Conservation (phyloP, 2,888 invertebrate species). For the Biston stratarius region DNA sequence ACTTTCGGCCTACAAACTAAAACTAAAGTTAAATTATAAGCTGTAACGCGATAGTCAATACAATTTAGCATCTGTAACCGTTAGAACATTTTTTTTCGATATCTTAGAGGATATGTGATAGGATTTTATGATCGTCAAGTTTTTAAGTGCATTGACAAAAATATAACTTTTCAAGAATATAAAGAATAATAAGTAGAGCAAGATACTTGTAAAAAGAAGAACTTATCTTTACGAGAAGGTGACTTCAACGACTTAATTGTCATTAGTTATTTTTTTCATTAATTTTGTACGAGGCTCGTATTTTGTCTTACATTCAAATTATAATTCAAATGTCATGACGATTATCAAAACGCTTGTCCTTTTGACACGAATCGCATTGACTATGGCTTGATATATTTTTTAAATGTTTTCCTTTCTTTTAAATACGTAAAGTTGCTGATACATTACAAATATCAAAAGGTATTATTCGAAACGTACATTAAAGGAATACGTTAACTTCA, state of each 20-base stretch:
- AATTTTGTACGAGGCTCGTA: neutral
- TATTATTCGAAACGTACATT: too few species aligned
- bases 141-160: neutral
- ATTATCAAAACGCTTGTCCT: constrained; percentile 10
- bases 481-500: neutral
- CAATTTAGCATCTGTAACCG: constrained; percentile 14
- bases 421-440: neutral
- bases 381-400: constrained; percentile 59
- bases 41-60: constrained; percentile 49
- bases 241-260: too few species aligned
- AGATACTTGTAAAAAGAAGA: too few species aligned
- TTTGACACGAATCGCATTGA: constrained; percentile 59
- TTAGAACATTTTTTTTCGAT: neutral
- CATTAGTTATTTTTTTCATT: too few species aligned
- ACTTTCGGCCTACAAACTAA: constrained; percentile 73
- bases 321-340: neutral
- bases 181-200: too few species aligned
- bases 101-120: neutral
- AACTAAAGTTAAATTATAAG: constrained; percentile 54
- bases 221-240: too few species aligned
- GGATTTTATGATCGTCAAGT: neutral
- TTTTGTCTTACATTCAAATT: neutral
- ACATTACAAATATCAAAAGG: neutral
- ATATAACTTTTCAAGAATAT: too few species aligned
- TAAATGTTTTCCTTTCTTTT: constrained; percentile 37